Evolutionary conservation across 2,797 vertebrate genomes (phyloP).

Genomic region (Miichthys miiuy): DNA sequence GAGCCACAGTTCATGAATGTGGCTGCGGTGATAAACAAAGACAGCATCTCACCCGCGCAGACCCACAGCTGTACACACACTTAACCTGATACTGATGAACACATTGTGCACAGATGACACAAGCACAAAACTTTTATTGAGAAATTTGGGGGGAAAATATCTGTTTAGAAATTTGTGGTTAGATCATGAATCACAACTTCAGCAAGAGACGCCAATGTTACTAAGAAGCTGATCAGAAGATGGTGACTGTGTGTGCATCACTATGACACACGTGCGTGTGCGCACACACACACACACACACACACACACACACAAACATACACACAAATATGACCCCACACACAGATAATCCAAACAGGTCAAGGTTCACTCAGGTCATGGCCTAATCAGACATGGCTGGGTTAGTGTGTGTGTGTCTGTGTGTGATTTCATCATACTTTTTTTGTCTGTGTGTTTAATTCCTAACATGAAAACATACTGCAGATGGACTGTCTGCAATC

Average conservation of each 20-base stretch:
- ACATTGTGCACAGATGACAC: conserved; percentile 46
- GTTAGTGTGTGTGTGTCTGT: conserved; percentile 32
- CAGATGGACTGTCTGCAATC: conserved; percentile 62
- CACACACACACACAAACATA: conserved; percentile 18
- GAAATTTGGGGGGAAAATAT: conserved; percentile 22
- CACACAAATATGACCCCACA: conserved; percentile 53
- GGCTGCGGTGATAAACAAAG: conserved; percentile 68
- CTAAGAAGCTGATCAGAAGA: conserved; percentile 25
- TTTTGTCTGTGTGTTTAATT: conserved; percentile 38
- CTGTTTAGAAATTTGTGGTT: conserved; percentile 57
- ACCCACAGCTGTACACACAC: conserved; percentile 45
- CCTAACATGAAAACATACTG: conserved; percentile 39
- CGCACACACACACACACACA: conserved; percentile 9
- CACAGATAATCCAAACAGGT: conserved; percentile 61
- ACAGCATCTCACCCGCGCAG: conserved; percentile 42
- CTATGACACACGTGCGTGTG: not conserved
- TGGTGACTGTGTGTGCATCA: conserved; percentile 24
- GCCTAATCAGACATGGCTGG: conserved; percentile 61
- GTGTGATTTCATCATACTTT: conserved; percentile 41
- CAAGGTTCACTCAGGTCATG: conserved; percentile 55
- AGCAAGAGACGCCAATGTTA: conserved; percentile 22
- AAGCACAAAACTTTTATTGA: conserved; percentile 25
- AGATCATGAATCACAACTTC: conserved; percentile 24
- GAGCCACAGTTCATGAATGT: conserved; percentile 62
- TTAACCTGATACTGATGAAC: conserved; percentile 26